phyloP scores from a whole-genome alignment of 2,113 vertebrate species.

The Tursiops truncatus region DNA sequence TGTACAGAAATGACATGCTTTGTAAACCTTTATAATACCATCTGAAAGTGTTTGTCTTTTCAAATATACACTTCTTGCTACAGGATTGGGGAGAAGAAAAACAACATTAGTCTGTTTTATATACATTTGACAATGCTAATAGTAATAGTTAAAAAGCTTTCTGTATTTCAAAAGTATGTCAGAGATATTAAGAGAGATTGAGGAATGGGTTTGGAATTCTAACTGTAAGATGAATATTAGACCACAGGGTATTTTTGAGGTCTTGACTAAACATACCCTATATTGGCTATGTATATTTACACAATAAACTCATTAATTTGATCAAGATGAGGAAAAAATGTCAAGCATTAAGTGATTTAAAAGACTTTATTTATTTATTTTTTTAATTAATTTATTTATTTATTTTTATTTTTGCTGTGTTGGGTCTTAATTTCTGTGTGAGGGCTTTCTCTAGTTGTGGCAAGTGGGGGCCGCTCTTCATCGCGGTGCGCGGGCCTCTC shows the following conservation, averaged over 20 bases:
- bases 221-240: not conserved
- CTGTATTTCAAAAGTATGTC: not conserved
- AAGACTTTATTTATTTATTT: not conserved
- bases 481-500: too few species aligned
- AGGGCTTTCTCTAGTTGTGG: too few species aligned
- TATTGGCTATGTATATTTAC: not conserved
- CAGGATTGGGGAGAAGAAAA: not conserved
- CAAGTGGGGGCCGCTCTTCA: too few species aligned
- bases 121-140: not conserved
- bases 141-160: not conserved
- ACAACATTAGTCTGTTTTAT: not conserved
- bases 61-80: not conserved
- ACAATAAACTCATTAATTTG: not conserved
- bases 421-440: too few species aligned
- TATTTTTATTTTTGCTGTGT: too few species aligned
- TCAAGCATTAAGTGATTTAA: not conserved
- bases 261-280: not conserved
- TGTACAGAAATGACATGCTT: not conserved
- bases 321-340: not conserved
- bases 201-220: not conserved
- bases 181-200: not conserved
- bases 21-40: not conserved
- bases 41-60: conserved; percentile 45
- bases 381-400: not conserved
- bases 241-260: not conserved